Evolutionary conservation across 2,113 vertebrate species (phyloP), one percentile per base, ranked within the genome.

Genomic region (Elanus axillaris): DNA sequence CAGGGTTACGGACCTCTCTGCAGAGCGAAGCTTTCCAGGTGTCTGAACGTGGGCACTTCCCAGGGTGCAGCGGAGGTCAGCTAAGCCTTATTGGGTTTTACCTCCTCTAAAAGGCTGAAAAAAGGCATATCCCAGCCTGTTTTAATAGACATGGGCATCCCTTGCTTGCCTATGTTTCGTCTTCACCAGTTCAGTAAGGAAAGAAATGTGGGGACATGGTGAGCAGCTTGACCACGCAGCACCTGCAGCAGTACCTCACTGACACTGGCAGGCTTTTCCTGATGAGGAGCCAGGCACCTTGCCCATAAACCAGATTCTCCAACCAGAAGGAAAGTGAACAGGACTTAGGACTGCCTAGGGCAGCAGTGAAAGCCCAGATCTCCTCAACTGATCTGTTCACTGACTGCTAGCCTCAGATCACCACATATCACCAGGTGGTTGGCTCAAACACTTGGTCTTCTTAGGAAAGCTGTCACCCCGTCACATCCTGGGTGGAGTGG

Each of bases 71-170:
- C 1, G 3, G 47, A 67, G 27, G 29, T n/a, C 42, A 71, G 64
- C 9, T 13, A 42, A 45, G 23, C 38, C 32, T 31, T 76, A 6
- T 25, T 32, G 17, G 50, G 29, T 45, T 66, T 73, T 0, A 38
- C 11, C 20, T 71, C 68, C 55, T 78, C 56, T 48, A 68, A 40
- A 47, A 78, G 47, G 26, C 12, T 82, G 66, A 63, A 78, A 31
- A 22, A 47, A 63, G 16, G 36, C 8, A 78, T 38, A 63, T 55
- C 27, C 58, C 59, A 80, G 73, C 43, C 27, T 69, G 19, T 42
- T 62, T n/a, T 47, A 84, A 40, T 3, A 80, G 42, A 52, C 7
- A 0, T 0, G 42, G 16, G 11, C 15, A 77, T 55, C 22, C 50
- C 42, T 43, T 27, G 13, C 21, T 75, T 72, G 29, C 55, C 32